phyloP scores from a whole-genome alignment of 2,113 vertebrate genomes.

The Okapia johnstoni region DNA sequence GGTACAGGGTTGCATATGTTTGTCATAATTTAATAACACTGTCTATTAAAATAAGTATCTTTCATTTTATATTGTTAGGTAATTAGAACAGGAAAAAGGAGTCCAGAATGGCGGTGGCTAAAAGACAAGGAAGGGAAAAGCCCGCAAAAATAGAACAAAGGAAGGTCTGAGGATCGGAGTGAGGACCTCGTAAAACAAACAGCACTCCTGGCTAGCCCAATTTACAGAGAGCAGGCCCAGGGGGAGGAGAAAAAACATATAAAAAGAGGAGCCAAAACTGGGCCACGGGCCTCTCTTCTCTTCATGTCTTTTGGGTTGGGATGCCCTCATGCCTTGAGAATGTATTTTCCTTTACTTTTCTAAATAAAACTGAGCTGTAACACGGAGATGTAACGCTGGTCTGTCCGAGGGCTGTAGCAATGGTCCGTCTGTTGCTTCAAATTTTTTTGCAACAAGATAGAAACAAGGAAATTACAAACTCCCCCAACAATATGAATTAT shows the following conservation, averaged over 20 bases:
- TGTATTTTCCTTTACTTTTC: neutral
- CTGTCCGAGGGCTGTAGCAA: neutral
- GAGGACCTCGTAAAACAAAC: neutral
- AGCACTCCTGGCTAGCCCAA: neutral
- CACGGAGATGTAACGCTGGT: rapidly evolving
- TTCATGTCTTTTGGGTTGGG: rapidly evolving
- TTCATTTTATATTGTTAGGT: neutral
- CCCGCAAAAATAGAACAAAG: neutral
- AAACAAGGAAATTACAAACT: neutral
- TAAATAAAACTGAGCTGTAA: neutral
- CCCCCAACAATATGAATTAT: neutral
- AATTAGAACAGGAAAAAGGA: neutral
- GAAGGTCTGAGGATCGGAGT: neutral
- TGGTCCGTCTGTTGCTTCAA: neutral
- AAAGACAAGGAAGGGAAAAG: neutral
- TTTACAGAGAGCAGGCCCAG: neutral
- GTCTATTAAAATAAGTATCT: neutral
- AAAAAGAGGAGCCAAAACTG: neutral
- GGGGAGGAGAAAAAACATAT: neutral
- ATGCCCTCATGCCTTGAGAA: neutral
- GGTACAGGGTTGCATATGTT: neutral
- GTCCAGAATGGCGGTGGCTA: neutral
- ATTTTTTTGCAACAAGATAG: neutral
- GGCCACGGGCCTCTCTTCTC: rapidly evolving
- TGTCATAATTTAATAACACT: neutral